Percentiles rank a stretch among this genome's conserved stretches.
Conservation (phyloP, 2,888 invertebrate genomes). For the Xestia c-nigrum region DNA sequence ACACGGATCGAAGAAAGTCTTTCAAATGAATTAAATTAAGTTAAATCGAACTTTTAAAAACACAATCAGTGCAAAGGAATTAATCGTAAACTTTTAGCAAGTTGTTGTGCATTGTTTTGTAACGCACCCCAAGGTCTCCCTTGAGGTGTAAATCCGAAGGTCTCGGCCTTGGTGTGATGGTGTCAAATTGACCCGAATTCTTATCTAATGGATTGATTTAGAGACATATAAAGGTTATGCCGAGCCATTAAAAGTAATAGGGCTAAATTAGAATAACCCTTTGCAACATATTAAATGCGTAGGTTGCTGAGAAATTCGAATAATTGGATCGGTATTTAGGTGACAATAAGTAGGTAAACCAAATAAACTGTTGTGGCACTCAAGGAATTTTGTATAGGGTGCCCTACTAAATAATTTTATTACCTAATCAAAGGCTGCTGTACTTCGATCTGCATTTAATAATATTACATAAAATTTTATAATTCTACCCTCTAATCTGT, state of each 20-base stretch:
- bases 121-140: conserved; percentile 60
- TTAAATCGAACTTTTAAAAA: conserved; percentile 8
- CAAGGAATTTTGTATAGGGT: conserved; percentile 31
- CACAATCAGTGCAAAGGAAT: conserved; percentile 25
- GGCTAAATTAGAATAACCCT: conserved; percentile 14
- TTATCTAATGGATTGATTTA: conserved; percentile 60
- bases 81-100: conserved; percentile 47
- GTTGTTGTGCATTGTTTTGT: conserved; percentile 55
- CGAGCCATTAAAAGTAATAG: conserved; percentile 30
- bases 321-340: conserved; percentile 63
- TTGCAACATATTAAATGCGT: conserved; percentile 25
- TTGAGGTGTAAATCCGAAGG: conserved; percentile 47
- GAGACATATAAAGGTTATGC: conserved; percentile 43
- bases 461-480: background rate
- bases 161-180: conserved; percentile 55
- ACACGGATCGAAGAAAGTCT: background rate
- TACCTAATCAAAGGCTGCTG: conserved; percentile 16
- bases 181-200: conserved; percentile 56
- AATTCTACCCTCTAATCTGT: background rate
- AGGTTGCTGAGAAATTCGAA: conserved; percentile 44
- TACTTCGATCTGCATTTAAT: background rate
- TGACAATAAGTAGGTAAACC: conserved; percentile 55
- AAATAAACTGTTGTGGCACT: conserved; percentile 37
- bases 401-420: conserved; percentile 34
- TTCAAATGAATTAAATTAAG: background rate